A percentile compares a stretch with the other conserved stretches of the same genome.
phyloP scores from a whole-genome alignment of 2,888 invertebrate species.

The Hemithea aestivaria region DNA sequence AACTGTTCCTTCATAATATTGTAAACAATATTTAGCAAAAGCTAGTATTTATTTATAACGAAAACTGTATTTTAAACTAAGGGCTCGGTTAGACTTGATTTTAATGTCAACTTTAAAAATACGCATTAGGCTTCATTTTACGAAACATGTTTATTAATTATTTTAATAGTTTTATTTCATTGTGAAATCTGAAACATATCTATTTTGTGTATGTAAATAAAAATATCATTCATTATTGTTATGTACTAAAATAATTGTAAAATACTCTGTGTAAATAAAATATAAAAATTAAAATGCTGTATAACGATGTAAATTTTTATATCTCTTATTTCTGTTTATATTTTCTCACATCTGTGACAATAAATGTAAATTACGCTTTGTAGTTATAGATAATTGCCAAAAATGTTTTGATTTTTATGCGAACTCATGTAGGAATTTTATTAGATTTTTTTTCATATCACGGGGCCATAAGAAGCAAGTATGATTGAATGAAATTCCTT shows the following conservation, averaged over 20 bases:
- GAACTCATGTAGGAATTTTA: conserved; percentile 14
- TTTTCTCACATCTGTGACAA: conserved; percentile 76
- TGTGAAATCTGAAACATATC: conserved; percentile 69
- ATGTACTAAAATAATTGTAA: conserved; percentile 53
- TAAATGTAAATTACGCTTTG: conserved; percentile 77
- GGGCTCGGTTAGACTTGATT: neutral
- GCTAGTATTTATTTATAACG: conserved; percentile 1
- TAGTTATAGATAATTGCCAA: conserved; percentile 68
- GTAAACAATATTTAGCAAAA: neutral
- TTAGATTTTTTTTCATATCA: conserved; percentile 19
- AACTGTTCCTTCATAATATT: conserved; percentile 25
- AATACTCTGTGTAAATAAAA: conserved; percentile 53
- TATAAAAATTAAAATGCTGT: conserved; percentile 32
- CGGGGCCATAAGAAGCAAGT: conserved; percentile 16
- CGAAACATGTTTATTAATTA: no score
- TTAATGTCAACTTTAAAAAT: neutral
- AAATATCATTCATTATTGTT: conserved; percentile 46
- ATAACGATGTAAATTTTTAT: conserved; percentile 33
- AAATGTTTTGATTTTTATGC: conserved; percentile 23
- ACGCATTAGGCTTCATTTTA: neutral
- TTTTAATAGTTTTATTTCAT: conserved; percentile 16
- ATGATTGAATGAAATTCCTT: neutral
- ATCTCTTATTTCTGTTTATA: conserved; percentile 46
- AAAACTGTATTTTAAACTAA: conserved; percentile 1
- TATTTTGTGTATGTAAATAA: conserved; percentile 62